Evolutionary conservation across 1,140 invertebrate genomes (phyloP), one percentile per base, ranked within the genome.

Genomic region (Drosophila ironensis): DNA sequence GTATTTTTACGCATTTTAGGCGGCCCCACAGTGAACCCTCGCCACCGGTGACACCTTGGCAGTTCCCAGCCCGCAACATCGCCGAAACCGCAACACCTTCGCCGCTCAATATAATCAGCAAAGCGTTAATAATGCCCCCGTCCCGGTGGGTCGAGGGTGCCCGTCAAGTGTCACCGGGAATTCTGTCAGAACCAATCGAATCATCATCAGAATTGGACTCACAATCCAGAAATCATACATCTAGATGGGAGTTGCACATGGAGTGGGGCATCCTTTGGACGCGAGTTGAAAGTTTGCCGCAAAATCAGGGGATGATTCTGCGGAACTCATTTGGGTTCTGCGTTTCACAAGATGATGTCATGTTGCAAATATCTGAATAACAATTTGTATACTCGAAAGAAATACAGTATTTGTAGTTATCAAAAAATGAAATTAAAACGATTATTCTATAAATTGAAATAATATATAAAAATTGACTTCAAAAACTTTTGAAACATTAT

Each of bases 21-120:
- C 11, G 14, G 1, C 9, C 16, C 16, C 12, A 11, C n/a, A 27
- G 16, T 11, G 8, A 53, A n/a, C 38, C 20, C 33, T 16, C 14
- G 5, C 14, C 5, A 37, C 3, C 1, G 14, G 0, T 7, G 14
- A 16, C 1, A 27, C 25, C 3, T 33, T 20, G n/a, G n/a, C 6
- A 35, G 20, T 22, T 22, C 14, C 28, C 17, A 61, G 30, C 37
- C 74, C 53, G 74, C 51, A 68, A 63, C 54, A 17, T 17, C 19
- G 0, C 16, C 56, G 63, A 64, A 64, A 78, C 75, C 75, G 56
- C 70, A 78, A 74, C 20, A 72, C 56, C 47, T 84, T 70, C 66
- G 78, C 75, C 53, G 69, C 78, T 78, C 47, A 78, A 84, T 82
- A 73, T 57, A 82, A 66, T 70, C 78, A 76, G 73, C 69, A 78